phyloP scores from a whole-genome alignment of 2,113 vertebrate genomes.

The human (Homo sapiens) region DNA sequence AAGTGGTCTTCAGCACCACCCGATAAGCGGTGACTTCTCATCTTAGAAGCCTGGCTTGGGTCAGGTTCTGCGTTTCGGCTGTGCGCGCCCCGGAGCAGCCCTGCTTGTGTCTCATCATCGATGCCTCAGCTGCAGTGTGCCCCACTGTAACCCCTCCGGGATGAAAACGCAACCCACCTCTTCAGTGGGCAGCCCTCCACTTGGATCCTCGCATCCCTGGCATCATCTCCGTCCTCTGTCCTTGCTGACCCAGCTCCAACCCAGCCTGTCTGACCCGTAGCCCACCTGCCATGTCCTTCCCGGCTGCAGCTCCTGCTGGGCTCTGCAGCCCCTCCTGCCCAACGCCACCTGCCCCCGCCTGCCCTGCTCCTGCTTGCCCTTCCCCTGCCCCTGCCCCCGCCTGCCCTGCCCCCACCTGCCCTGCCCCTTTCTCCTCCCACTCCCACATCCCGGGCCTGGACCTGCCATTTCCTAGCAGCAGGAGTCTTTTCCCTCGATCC shows the following conservation, averaged over 20 bases:
- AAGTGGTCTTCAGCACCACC: too few species aligned
- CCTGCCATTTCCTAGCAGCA: neutral
- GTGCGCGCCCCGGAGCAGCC: too few species aligned
- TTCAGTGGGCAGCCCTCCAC: accelerated
- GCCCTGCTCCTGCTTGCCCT: too few species aligned
- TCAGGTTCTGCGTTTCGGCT: accelerated
- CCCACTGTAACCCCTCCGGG: neutral
- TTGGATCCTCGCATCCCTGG: neutral
- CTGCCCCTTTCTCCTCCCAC: too few species aligned
- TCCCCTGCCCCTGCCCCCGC: too few species aligned
- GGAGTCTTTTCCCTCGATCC: neutral
- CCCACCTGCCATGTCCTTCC: neutral
- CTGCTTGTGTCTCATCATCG: neutral
- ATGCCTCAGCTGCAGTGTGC: neutral
- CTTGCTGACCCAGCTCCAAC: neutral
- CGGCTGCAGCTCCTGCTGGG: neutral
- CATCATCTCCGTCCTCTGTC: neutral
- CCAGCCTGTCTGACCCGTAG: neutral
- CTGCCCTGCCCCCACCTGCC: too few species aligned
- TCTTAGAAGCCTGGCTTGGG: neutral
- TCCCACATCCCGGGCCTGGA: too few species aligned
- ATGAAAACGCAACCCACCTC: neutral
- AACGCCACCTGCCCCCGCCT: too few species aligned
- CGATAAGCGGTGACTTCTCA: accelerated
- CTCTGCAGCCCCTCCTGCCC: neutral